A percentile compares a stretch with the other conserved stretches of the same genome.
Conservation (phyloP, 2,888 invertebrate genomes). For the Euzetes globulus region DNA sequence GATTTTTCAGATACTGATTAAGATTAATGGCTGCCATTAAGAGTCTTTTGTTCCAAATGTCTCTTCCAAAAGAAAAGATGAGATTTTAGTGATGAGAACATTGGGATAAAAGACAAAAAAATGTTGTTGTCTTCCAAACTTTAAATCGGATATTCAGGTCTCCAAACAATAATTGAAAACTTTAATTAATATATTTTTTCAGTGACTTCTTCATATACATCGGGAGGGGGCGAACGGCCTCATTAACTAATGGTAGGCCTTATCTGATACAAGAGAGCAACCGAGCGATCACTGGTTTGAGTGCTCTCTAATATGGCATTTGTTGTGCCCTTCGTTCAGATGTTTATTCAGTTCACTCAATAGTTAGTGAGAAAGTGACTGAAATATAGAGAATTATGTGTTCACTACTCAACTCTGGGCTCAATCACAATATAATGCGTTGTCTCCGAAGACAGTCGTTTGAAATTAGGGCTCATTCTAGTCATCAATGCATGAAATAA, state of each 20-base stretch:
- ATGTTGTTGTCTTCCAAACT: background rate
- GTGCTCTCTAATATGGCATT: constrained; percentile 23
- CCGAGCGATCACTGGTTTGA: constrained; percentile 13
- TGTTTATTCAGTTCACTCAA: constrained; percentile 16
- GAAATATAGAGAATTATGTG: background rate
- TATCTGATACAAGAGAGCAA: constrained; percentile 17
- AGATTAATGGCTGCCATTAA: background rate
- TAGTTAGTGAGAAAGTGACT: background rate
- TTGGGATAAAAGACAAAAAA: background rate
- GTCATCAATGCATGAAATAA: constrained; percentile 26
- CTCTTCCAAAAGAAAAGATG: background rate
- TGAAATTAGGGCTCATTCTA: constrained; percentile 10
- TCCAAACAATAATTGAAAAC: background rate
- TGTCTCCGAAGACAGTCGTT: constrained; percentile 17
- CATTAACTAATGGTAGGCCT: constrained; percentile 27
- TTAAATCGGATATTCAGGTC: background rate
- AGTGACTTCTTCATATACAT: background rate
- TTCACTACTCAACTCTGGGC: background rate
- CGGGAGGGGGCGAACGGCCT: constrained; percentile 5
- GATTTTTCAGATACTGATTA: background rate
- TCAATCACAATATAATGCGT: constrained; percentile 14
- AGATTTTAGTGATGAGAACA: background rate
- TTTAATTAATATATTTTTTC: constrained; percentile 5
- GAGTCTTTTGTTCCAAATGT: background rate
- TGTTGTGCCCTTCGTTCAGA: constrained; percentile 9